Percentiles rank a stretch among this genome's conserved stretches.
These are phyloP conservation scores for Odontocerum albicorne DNA, from an alignment of 2,888 invertebrate species.

Conservation along the genomic window DNA sequence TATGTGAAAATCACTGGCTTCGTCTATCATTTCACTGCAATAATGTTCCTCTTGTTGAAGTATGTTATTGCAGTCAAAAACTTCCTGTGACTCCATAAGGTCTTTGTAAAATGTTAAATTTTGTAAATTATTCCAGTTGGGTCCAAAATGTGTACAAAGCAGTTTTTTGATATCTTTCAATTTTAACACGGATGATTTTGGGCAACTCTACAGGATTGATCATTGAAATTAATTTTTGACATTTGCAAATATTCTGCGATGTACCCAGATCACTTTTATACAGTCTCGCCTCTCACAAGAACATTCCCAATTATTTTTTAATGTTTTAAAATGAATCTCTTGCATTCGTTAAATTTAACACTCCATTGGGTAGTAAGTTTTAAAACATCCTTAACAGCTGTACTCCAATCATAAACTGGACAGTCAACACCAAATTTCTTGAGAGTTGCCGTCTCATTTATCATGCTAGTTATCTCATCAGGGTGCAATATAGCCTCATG, in stretches of 20 bases:
- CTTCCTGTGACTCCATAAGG: background rate
- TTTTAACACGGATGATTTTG: too few relatives aligned
- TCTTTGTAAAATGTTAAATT: constrained; percentile 3
- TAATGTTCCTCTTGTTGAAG: background rate
- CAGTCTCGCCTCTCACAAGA: constrained; percentile 6
- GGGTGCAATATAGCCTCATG: constrained; percentile 1
- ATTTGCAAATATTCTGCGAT: background rate
- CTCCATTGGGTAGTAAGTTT: constrained; percentile 6
- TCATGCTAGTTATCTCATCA: background rate
- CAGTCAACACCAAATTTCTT: constrained; percentile 8
- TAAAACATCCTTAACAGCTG: constrained; percentile 3
- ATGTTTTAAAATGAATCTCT: background rate
- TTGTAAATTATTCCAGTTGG: background rate
- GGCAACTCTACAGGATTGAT: too few relatives aligned
- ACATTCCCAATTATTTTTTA: constrained; percentile 4
- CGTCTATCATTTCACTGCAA: background rate
- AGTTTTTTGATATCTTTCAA: background rate
- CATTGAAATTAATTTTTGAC: background rate
- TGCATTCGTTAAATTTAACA: constrained; percentile 3
- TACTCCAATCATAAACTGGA: constrained; percentile 8
- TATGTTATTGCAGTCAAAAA: constrained; percentile 3
- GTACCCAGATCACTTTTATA: constrained; percentile 3
- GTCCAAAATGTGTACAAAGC: background rate
- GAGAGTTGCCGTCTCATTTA: constrained; percentile 5
- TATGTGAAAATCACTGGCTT: background rate